Conservation (phyloP, 2,113 vertebrate genomes). For the Chascanopsetta lugubris region DNA sequence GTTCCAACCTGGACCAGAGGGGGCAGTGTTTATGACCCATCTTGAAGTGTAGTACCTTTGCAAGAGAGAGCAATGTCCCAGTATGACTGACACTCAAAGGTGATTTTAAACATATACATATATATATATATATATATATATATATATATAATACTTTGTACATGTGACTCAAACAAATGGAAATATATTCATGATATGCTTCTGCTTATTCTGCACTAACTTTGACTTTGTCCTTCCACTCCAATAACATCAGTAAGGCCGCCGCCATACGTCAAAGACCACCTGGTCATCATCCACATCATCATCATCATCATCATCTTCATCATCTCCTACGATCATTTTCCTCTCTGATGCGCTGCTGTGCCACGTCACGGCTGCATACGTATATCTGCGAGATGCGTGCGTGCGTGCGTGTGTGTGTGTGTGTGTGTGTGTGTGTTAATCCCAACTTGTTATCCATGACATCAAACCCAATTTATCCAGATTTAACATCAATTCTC, state of each 20-base stretch:
- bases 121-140: too few species aligned
- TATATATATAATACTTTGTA: slow-evolving; percentile 53
- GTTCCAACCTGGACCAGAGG: too few species aligned
- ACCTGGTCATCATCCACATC: slow-evolving; percentile 52
- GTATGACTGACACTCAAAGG: too few species aligned
- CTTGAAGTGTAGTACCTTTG: too few species aligned
- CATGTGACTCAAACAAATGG: slow-evolving; percentile 53
- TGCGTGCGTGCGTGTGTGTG: slow-evolving; percentile 27
- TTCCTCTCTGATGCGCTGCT: slow-evolving; percentile 61
- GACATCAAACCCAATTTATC: slow-evolving; percentile 76
- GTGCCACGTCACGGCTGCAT: slow-evolving; percentile 28
- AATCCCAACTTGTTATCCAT: slow-evolving; percentile 74
- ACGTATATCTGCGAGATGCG: slow-evolving; percentile 48
- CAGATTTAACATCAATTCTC: slow-evolving; percentile 68
- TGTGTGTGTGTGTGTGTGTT: slow-evolving; percentile 40
- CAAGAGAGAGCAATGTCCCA: too few species aligned
- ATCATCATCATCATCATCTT: too few species aligned
- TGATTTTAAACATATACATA: too few species aligned
- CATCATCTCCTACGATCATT: slow-evolving; percentile 64
- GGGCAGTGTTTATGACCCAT: too few species aligned
- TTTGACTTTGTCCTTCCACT: slow-evolving; percentile 47
- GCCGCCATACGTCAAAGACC: slow-evolving; percentile 28
- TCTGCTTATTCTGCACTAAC: slow-evolving; percentile 52
- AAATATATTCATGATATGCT: slow-evolving; percentile 65
- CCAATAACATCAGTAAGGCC: slow-evolving; percentile 28